Conservation (phyloP, 64 coral and sea anemone species). For the Dendrophyllia cribrosa region DNA sequence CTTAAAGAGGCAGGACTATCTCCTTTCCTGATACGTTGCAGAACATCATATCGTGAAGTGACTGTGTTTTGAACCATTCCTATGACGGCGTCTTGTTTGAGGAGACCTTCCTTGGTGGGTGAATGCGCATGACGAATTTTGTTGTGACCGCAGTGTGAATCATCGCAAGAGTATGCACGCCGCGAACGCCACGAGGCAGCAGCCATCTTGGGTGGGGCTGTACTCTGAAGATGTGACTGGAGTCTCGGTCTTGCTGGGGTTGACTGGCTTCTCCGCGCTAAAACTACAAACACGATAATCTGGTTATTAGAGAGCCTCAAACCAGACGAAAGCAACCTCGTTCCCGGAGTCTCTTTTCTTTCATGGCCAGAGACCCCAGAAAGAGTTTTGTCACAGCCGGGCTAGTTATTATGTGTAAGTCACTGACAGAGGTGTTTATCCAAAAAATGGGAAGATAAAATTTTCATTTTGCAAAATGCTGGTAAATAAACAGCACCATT, state of each 20-base stretch:
- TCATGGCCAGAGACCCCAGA: no score
- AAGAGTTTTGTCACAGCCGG: no score
- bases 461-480: no score
- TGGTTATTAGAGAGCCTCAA: no score
- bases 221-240: background rate
- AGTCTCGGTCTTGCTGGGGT: background rate
- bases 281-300: background rate
- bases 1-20: background rate
- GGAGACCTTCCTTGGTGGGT: background rate
- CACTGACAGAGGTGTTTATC: no score
- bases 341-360: no score
- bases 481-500: no score
- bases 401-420: no score
- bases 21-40: conserved; percentile 1
- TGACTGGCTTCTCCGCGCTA: conserved; percentile 20
- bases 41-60: background rate
- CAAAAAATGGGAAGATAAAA: no score
- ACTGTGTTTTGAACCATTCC: background rate
- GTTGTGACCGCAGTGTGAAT: background rate
- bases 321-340: no score
- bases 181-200: background rate
- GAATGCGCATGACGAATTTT: background rate
- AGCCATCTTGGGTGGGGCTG: background rate
- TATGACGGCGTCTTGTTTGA: background rate
- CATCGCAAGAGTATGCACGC: background rate